Base-by-base conservation (phyloP, 2,888 invertebrate species). In the Acronicta aceris region DNA sequence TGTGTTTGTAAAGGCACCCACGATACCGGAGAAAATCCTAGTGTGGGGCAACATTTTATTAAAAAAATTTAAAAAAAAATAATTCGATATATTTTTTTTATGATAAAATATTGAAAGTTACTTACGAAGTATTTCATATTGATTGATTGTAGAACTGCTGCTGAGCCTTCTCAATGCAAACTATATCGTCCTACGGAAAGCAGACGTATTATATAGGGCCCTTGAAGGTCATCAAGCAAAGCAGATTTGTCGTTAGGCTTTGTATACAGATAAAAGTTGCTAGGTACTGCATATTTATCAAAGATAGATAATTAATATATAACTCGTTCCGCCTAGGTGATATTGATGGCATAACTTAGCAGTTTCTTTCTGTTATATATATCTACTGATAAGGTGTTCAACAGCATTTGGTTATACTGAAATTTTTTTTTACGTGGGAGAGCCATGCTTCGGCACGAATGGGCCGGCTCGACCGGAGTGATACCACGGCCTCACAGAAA, bases 41-140 rank as follows among this genome's bases (percentile, higher is more conserved):
- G n/a, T n/a, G n/a, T n/a, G n/a, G n/a, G n/a, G n/a, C n/a, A n/a
- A n/a, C n/a, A n/a, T n/a, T n/a, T n/a, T n/a, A n/a, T n/a, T n/a
- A n/a, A n/a, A n/a, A n/a, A n/a, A n/a, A n/a, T n/a, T n/a, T n/a
- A n/a, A n/a, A n/a, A n/a, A n/a, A n/a, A n/a, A n/a, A n/a, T n/a
- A n/a, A n/a, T n/a, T n/a, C n/a, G n/a, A n/a, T n/a, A n/a, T 30
- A 30, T 21, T 17, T 17, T 21, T 38, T 40, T 25, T 25, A 15
- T 2, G 9, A 12, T 12, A 10, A 42, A 50, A 38, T 1, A 9
- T 33, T 47, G 40, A 2, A 48, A 10, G 8, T n/a, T 51, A 92
- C 94, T 90, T 83, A 94, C 94, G 76, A 87, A 80, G 91, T 84
- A 93, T 93, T 94, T 94, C 94, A 94, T 94, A 71, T 87, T 93